A percentile compares a stretch with the other conserved stretches of the same genome.
Evolutionary conservation across 2,113 vertebrate species (phyloP).

Genomic region (Abramis brama): DNA sequence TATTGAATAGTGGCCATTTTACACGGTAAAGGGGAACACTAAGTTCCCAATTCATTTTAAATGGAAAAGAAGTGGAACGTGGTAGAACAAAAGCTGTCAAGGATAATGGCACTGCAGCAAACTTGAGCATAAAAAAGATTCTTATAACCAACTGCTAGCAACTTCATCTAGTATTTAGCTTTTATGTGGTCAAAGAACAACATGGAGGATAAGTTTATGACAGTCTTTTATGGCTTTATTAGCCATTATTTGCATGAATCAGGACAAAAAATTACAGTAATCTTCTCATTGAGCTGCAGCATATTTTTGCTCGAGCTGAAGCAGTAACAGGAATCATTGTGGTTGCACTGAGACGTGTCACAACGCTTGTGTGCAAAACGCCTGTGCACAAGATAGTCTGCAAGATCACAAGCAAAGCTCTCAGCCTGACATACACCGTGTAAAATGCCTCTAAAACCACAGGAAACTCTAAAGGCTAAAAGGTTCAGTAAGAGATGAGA

Average conservation of each 20-base stretch:
- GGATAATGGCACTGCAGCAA: neutral
- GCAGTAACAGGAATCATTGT: neutral
- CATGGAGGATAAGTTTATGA: neutral
- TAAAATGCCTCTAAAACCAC: slow-evolving; percentile 20
- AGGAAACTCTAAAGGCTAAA: neutral
- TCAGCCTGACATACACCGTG: neutral
- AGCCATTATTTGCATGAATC: neutral
- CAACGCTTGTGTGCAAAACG: neutral
- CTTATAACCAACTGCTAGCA: neutral
- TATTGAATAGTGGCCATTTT: slow-evolving; percentile 7
- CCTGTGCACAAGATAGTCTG: too few species aligned
- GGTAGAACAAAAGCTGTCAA: neutral
- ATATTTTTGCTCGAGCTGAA: neutral
- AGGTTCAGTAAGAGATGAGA: slow-evolving; percentile 52
- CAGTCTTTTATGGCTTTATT: neutral
- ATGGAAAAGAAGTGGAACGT: neutral
- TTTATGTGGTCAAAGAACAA: neutral
- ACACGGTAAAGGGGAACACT: slow-evolving; percentile 8
- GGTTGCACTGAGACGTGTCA: neutral
- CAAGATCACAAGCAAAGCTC: neutral
- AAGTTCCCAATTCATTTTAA: slow-evolving; percentile 2
- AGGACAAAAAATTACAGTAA: neutral
- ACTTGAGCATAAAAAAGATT: neutral
- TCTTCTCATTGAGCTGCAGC: neutral
- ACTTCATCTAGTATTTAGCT: neutral